Conservation (phyloP, 1,140 invertebrate species). For the Brachionus koreanus region DNA sequence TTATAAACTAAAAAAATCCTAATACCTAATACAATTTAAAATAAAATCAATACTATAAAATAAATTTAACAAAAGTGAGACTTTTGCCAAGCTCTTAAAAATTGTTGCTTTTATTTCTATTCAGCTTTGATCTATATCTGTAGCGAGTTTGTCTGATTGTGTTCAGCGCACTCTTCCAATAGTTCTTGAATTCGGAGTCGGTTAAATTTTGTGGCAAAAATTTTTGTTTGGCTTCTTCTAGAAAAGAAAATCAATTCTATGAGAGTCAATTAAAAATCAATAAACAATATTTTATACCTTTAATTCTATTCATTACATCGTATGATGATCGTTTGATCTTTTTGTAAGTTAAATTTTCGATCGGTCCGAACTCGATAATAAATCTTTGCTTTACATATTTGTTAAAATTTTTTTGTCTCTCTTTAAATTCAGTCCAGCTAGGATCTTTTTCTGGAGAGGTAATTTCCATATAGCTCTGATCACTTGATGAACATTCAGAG, state of each 20-base stretch:
- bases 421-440: slow-evolving; percentile 12
- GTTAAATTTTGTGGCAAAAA: slow-evolving; percentile 30
- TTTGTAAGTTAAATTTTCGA: slow-evolving; percentile 38
- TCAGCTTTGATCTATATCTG: slow-evolving; percentile 18
- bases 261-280: not conserved
- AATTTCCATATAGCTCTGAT: not conserved
- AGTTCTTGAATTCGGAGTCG: slow-evolving; percentile 10
- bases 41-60: slow-evolving; percentile 3
- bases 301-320: slow-evolving; percentile 25
- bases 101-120: not conserved
- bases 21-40: slow-evolving; percentile 9
- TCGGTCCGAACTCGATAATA: slow-evolving; percentile 16
- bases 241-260: not conserved
- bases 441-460: not conserved
- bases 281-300: not conserved
- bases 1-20: slow-evolving; percentile 37
- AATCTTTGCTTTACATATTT: slow-evolving; percentile 34
- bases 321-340: slow-evolving; percentile 8
- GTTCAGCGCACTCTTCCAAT: slow-evolving; percentile 33
- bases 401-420: slow-evolving; percentile 32
- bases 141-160: slow-evolving; percentile 30
- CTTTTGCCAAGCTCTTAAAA: not conserved
- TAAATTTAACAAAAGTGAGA: not conserved
- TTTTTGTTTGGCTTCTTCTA: slow-evolving; percentile 15
- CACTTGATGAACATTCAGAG: slow-evolving; percentile 17